Percentiles rank a stretch among this genome's conserved stretches.
Evolutionary conservation across 2,113 vertebrate genomes (phyloP).

Genomic region (Marmota flaviventris): DNA sequence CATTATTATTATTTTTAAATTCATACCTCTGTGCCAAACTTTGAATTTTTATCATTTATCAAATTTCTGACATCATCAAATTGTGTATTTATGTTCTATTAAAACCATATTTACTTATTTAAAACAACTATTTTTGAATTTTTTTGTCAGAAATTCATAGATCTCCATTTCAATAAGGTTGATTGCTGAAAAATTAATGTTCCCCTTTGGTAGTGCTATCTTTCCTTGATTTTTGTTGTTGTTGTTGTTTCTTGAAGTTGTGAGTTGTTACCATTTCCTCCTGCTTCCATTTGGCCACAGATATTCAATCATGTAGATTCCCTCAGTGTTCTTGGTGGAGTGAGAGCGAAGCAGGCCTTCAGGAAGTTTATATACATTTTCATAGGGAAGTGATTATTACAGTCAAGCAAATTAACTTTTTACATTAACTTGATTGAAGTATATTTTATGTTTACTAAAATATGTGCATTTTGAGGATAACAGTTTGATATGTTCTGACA

Average conservation of each 20-base stretch:
- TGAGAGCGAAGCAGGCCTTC: neutral
- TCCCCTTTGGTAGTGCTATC: neutral
- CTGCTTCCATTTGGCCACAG: neutral
- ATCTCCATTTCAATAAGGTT: neutral
- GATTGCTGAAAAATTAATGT: neutral
- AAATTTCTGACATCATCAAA: neutral
- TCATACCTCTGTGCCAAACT: neutral
- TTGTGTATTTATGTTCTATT: neutral
- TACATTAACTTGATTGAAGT: neutral
- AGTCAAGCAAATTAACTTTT: neutral
- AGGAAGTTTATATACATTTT: neutral
- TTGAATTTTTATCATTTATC: neutral
- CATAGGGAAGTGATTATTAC: neutral
- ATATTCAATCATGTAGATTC: neutral
- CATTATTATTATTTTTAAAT: neutral
- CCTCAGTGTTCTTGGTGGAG: neutral
- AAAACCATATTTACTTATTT: neutral
- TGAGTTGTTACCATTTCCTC: too few relatives aligned
- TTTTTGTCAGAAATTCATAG: neutral
- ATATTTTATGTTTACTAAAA: neutral
- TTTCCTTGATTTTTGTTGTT: neutral
- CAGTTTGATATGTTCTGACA: slow-evolving; percentile 5
- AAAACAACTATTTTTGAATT: neutral
- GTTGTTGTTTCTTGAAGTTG: neutral
- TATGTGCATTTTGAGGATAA: neutral